These are phyloP conservation scores for Martes martes DNA, from an alignment of 2,113 vertebrate species.

Conservation along the genomic window DNA sequence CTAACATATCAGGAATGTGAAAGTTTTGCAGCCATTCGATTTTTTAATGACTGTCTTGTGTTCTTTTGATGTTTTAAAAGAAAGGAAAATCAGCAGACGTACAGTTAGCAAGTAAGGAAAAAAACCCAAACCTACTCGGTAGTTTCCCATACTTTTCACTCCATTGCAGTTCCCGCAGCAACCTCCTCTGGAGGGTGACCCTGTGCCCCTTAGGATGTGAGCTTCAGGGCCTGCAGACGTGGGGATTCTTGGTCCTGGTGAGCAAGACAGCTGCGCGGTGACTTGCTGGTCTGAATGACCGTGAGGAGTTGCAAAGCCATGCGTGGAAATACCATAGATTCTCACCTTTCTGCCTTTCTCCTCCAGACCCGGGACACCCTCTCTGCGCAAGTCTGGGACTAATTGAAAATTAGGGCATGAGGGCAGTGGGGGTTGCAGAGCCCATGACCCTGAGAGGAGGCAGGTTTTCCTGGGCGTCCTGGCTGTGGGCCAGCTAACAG, in stretches of 20 bases:
- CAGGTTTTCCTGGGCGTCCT: background rate
- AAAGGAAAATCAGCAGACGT: background rate
- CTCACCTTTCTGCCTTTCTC: background rate
- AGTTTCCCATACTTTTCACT: background rate
- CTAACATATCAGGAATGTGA: accelerated
- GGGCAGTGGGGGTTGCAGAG: background rate
- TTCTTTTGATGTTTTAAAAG: background rate
- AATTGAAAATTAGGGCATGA: background rate
- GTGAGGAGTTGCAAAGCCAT: no score
- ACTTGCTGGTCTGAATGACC: background rate
- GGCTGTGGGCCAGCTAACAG: no score
- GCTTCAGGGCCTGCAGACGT: background rate
- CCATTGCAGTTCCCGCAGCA: background rate
- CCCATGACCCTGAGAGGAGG: background rate
- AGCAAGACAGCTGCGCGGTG: accelerated
- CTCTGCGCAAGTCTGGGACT: background rate
- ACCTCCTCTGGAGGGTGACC: no score
- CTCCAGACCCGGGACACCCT: accelerated
- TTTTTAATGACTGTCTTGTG: background rate
- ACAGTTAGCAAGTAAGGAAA: background rate
- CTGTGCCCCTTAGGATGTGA: accelerated
- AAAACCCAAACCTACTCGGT: accelerated
- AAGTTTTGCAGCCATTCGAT: no score
- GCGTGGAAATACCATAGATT: accelerated
- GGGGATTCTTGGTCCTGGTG: background rate